Percentiles rank a stretch among this genome's conserved stretches.
Conservation (phyloP, 2,888 invertebrate species). For the Ophion ventricosus region DNA sequence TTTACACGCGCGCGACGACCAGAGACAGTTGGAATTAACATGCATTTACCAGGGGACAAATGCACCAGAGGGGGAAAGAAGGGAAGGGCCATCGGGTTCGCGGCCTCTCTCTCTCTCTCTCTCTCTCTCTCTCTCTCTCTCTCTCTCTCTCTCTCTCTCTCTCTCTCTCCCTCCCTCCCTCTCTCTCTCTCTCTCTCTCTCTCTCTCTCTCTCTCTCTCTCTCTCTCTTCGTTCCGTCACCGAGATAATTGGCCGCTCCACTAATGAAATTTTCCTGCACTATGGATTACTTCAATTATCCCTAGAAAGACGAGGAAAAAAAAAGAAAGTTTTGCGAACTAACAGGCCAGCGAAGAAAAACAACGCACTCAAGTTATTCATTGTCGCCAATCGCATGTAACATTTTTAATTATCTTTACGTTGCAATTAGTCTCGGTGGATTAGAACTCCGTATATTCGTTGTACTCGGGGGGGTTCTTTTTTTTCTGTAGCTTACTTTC, state of each 20-base stretch:
- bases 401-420: neutral
- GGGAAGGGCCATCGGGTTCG: neutral
- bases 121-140: too few relatives aligned
- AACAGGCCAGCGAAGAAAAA: constrained; percentile 20
- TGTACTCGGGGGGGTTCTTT: neutral
- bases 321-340: constrained; percentile 24
- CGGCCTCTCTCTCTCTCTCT: constrained; percentile 1
- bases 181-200: too few relatives aligned
- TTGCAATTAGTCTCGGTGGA: constrained; percentile 3
- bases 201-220: too few relatives aligned
- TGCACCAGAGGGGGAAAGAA: neutral
- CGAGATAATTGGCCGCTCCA: constrained; percentile 52
- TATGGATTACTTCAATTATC: constrained; percentile 54
- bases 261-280: constrained; percentile 56
- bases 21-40: constrained; percentile 48
- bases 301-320: neutral
- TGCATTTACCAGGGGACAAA: constrained; percentile 45
- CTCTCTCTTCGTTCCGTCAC: constrained; percentile 23
- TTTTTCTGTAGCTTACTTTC: neutral
- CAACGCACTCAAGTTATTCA: constrained; percentile 8
- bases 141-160: too few relatives aligned
- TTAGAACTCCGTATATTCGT: neutral
- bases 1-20: constrained; percentile 10
- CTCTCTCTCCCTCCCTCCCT: too few relatives aligned
- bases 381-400: constrained; percentile 18